phyloP scores from a whole-genome alignment of 1,140 invertebrate species.

The Zeugodacus cucurbitae region DNA sequence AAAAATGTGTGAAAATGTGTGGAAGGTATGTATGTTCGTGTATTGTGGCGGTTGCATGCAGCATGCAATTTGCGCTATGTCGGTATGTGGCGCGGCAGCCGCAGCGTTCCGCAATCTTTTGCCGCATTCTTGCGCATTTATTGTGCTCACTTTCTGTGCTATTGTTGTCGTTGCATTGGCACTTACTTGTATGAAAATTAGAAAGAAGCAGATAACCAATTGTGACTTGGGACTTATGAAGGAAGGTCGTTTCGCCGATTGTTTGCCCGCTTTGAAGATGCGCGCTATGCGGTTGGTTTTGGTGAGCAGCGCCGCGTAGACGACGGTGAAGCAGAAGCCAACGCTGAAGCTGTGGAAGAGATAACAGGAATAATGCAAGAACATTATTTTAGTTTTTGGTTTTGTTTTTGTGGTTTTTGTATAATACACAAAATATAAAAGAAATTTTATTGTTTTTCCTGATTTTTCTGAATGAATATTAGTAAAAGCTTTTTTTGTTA shows the following conservation, averaged over 20 bases:
- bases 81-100: background rate
- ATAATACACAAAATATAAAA: background rate
- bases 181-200: constrained; percentile 83
- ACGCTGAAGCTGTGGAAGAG: constrained; percentile 76
- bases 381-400: too few relatives aligned
- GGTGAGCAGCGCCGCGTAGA: constrained; percentile 90
- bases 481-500: background rate
- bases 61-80: background rate
- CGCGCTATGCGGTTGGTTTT: constrained; percentile 92
- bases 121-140: background rate
- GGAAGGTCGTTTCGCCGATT: constrained; percentile 86
- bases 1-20: background rate
- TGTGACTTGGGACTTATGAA: constrained; percentile 95
- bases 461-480: background rate
- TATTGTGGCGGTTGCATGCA: background rate
- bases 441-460: background rate
- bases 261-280: constrained; percentile 90
- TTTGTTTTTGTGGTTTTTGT: too few relatives aligned
- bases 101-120: background rate
- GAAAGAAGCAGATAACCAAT: constrained; percentile 85
- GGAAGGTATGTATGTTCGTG: too few relatives aligned
- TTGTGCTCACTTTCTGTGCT: background rate
- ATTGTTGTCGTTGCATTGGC: background rate
- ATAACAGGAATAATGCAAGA: background rate
- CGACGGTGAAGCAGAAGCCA: constrained; percentile 90